phyloP scores from a whole-genome alignment of 2,888 invertebrate species.

The Papilio elwesi region DNA sequence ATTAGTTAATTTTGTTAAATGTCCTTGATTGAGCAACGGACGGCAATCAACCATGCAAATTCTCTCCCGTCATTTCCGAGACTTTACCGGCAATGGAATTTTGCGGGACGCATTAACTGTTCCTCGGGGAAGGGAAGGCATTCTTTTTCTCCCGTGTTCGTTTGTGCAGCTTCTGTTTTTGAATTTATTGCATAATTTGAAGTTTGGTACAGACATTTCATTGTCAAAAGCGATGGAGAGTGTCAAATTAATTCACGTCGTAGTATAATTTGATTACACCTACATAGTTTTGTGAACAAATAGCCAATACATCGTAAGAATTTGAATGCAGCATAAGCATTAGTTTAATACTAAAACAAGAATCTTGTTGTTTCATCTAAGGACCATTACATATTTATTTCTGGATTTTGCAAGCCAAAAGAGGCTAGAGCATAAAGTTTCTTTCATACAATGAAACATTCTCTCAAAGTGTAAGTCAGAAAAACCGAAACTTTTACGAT shows the following conservation, averaged over 20 bases:
- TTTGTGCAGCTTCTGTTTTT: constrained; percentile 20
- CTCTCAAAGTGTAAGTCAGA: no score
- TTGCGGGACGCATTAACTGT: constrained; percentile 38
- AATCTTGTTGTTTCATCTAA: no score
- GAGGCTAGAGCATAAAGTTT: no score
- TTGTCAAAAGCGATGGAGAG: constrained; percentile 16
- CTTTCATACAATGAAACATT: no score
- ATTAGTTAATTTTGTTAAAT: constrained; percentile 84
- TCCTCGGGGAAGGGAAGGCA: constrained; percentile 10
- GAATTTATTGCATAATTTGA: constrained; percentile 22
- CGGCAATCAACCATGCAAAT: constrained; percentile 84
- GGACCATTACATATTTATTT: no score
- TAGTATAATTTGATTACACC: not conserved
- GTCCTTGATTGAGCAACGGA: constrained; percentile 83
- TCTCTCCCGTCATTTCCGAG: constrained; percentile 53
- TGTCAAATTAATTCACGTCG: not conserved
- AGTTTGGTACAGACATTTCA: constrained; percentile 5
- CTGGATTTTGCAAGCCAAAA: no score
- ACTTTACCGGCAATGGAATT: constrained; percentile 49
- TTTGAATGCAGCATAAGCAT: no score
- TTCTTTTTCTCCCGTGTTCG: constrained; percentile 26
- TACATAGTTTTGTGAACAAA: no score
- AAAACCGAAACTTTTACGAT: no score
- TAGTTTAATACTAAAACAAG: no score
- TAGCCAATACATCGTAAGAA: no score